Percentiles rank a stretch among this genome's conserved stretches.
Evolutionary conservation across 1,140 invertebrate genomes (phyloP).

Genomic region (Berghia stephanieae): DNA sequence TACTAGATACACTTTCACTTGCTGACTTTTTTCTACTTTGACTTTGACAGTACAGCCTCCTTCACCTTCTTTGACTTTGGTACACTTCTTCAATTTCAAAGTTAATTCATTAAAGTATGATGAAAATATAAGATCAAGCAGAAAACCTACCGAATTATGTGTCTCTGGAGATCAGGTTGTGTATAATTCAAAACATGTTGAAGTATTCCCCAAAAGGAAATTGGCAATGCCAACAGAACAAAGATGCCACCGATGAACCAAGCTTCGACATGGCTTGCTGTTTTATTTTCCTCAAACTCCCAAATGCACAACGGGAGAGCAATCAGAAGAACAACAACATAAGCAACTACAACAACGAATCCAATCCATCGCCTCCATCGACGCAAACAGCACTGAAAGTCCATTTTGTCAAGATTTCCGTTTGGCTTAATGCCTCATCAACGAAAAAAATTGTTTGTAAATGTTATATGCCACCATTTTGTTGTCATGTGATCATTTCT

Average conservation of each 20-base stretch:
- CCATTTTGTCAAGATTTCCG: slow-evolving; percentile 36
- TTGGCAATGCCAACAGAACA: slow-evolving; percentile 87
- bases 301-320: slow-evolving; percentile 84
- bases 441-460: slow-evolving; percentile 5
- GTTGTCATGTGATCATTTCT: slow-evolving; percentile 32
- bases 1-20: no score
- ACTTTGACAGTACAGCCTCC: no score
- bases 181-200: slow-evolving; percentile 94
- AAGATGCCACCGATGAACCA: slow-evolving; percentile 87
- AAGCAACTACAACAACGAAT: slow-evolving; percentile 81
- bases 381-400: slow-evolving; percentile 38
- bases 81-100: no score
- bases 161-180: slow-evolving; percentile 90
- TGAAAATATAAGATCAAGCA: slow-evolving; percentile 40
- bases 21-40: no score
- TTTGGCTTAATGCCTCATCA: not conserved
- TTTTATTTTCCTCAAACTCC: slow-evolving; percentile 67
- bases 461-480: slow-evolving; percentile 35
- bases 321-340: slow-evolving; percentile 82
- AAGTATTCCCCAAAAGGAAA: slow-evolving; percentile 93
- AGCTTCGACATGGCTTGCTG: slow-evolving; percentile 71
- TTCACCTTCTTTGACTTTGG: no score
- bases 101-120: no score
- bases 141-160: slow-evolving; percentile 81
- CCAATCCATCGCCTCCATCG: slow-evolving; percentile 88